These are phyloP conservation scores for Cirrhinus molitorella DNA, from an alignment of 2,797 vertebrate genomes.

Conservation along the genomic window DNA sequence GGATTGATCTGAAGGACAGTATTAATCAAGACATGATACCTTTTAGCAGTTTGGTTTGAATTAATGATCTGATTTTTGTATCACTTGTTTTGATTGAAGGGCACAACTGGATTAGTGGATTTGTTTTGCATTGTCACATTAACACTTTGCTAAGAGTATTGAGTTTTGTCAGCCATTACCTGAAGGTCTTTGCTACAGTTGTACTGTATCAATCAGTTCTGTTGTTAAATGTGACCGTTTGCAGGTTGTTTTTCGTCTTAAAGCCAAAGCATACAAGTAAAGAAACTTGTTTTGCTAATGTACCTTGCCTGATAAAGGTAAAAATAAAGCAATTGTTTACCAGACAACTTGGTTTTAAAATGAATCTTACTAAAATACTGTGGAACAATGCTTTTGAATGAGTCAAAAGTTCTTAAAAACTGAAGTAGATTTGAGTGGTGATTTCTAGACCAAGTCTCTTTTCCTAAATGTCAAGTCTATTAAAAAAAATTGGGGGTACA, in stretches of 20 bases:
- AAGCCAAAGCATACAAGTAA: slow-evolving; percentile 11
- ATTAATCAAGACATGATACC: slow-evolving; percentile 28
- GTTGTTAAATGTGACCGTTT: slow-evolving; percentile 39
- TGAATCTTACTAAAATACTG: neutral
- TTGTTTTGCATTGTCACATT: slow-evolving; percentile 16
- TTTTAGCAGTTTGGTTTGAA: slow-evolving; percentile 30
- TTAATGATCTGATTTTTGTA: neutral
- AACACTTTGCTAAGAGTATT: slow-evolving; percentile 34
- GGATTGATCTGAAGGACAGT: slow-evolving; percentile 20
- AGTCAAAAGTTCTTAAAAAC: neutral
- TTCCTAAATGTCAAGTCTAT: neutral
- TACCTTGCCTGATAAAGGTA: slow-evolving; percentile 36
- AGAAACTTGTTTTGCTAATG: slow-evolving; percentile 30
- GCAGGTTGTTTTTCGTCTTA: slow-evolving; percentile 27
- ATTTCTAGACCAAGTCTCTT: neutral
- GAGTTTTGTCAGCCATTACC: slow-evolving; percentile 35
- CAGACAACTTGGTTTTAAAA: neutral
- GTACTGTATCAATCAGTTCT: slow-evolving; percentile 8
- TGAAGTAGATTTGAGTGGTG: neutral
- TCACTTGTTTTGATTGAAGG: slow-evolving; percentile 28
- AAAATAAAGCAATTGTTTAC: slow-evolving; percentile 6
- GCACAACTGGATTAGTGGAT: slow-evolving; percentile 23
- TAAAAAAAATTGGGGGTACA: neutral
- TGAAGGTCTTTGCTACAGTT: slow-evolving; percentile 30
- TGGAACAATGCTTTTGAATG: neutral